A percentile compares a stretch with the other conserved stretches of the same genome.
Conservation (phyloP, 2,113 vertebrate species). For the Hippocampus abdominalis region DNA sequence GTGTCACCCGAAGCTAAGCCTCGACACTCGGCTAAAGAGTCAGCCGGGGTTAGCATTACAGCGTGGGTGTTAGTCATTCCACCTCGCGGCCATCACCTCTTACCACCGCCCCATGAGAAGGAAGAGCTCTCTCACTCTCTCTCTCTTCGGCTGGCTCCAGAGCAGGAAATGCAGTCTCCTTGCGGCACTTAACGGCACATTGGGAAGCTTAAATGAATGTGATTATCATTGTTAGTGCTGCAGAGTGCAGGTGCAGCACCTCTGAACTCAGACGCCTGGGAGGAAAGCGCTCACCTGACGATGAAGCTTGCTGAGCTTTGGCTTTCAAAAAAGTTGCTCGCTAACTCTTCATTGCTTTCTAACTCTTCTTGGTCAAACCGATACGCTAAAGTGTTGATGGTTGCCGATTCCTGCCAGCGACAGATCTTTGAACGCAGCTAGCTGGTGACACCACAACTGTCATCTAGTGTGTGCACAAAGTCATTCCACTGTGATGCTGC, state of each 20-base stretch:
- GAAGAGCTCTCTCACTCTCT: constrained; percentile 8
- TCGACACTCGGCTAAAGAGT: constrained; percentile 68
- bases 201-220: constrained; percentile 54
- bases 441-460: not conserved
- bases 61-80: constrained; percentile 65
- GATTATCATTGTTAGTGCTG: constrained; percentile 53
- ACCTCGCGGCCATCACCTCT: constrained; percentile 61
- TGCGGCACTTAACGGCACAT: constrained; percentile 26
- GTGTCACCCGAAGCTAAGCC: constrained; percentile 70
- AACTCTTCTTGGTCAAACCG: no score
- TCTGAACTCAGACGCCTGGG: constrained; percentile 17
- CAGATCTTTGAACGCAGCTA: not conserved
- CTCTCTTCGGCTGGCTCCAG: constrained; percentile 18
- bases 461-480: not conserved
- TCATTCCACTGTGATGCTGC: not conserved
- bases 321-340: not conserved
- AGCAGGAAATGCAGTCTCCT: constrained; percentile 46
- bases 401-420: not conserved
- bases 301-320: constrained; percentile 4
- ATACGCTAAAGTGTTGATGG: not conserved
- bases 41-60: constrained; percentile 62
- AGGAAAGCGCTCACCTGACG: constrained; percentile 2
- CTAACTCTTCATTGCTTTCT: not conserved
- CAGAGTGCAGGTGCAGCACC: constrained; percentile 44
- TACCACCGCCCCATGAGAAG: constrained; percentile 35